Evolutionary conservation across 1,140 invertebrate species (phyloP), one percentile per base, ranked within the genome.

Genomic region (Drosophila murphyi): DNA sequence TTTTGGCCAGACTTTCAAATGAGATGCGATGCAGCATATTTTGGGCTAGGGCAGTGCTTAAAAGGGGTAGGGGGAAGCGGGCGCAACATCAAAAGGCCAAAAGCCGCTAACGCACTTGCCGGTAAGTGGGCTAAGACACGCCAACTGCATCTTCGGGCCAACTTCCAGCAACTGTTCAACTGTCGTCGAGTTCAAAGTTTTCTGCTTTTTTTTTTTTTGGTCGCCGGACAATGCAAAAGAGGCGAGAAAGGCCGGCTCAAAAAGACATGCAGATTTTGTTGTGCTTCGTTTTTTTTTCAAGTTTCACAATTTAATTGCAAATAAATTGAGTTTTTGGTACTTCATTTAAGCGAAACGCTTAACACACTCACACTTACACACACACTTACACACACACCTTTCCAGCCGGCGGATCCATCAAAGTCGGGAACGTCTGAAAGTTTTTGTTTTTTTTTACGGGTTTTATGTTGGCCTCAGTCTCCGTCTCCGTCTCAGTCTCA

Each of bases 301-400:
- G 71, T 73, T 78, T 78, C 60, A 81, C 80, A 91, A 88, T 91
- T 91, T 91, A 91, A 91, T 91, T 91, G 88, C 88, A 91, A 91
- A 91, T 91, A 91, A 91, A 91, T 91, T 88, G 88, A 91, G 88
- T 91, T 91, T 91, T 91, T 88, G 83, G 88, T 91, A 91, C 88
- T 91, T 91, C 78, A 91, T 91, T 91, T 91, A 88, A 88, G 88
- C 88, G 88, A 89, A 74, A 91, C 88, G 86, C 64, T 86, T 60
- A 88, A 90, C 77, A 60, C 41, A 69, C 41, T 62, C 56, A 45
- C 20, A 37, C 20, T 37, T 20, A 45, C 45, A 64, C 12, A 37
- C 32, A 32, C 37, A 43, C 56, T n/a, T 10, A 43, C 0, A 43
- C 7, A 34, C 54, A 34, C 63, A 59, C 43, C 37, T 56, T 71